phyloP scores from a whole-genome alignment of 2,888 invertebrate genomes.

The Spilarctia lutea region DNA sequence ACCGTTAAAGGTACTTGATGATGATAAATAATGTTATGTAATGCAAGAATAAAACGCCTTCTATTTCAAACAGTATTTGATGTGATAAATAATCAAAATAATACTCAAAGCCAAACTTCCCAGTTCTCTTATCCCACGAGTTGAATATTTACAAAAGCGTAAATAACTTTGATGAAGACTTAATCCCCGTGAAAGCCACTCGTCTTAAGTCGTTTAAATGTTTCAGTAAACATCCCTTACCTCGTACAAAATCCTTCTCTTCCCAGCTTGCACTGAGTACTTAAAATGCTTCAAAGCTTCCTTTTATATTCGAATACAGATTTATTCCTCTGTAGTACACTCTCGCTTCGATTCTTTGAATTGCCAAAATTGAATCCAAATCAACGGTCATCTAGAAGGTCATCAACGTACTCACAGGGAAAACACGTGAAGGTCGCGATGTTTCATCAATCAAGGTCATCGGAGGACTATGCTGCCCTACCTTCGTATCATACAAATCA shows the following conservation, averaged over 20 bases:
- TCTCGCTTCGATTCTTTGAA: conserved; percentile 23
- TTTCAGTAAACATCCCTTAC: conserved; percentile 2
- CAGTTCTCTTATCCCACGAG: not conserved
- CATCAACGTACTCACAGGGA: conserved; percentile 49
- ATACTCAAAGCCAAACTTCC: not conserved
- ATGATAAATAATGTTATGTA: not conserved
- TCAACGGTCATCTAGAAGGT: conserved; percentile 58
- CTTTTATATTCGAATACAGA: conserved; percentile 23
- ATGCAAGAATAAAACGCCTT: not conserved
- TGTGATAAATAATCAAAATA: not conserved
- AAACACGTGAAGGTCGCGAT: conserved; percentile 56
- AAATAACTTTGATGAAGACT: conserved; percentile 4
- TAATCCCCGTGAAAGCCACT: conserved; percentile 12
- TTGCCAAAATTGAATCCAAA: conserved; percentile 37
- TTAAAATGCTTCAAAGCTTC: conserved; percentile 11
- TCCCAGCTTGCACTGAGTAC: conserved; percentile 15
- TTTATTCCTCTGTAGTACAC: conserved; percentile 16
- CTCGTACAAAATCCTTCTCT: conserved; percentile 16
- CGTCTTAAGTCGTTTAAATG: conserved; percentile 8
- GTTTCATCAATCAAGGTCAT: conserved; percentile 50
- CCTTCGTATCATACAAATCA: conserved; percentile 63
- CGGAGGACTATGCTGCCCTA: conserved; percentile 36
- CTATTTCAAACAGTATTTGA: not conserved
- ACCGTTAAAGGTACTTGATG: not conserved
- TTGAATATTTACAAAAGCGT: conserved; percentile 4